Evolutionary conservation across 1,140 invertebrate species (phyloP), one percentile per base, ranked within the genome.

Genomic region (Philopotamus ludificatus): DNA sequence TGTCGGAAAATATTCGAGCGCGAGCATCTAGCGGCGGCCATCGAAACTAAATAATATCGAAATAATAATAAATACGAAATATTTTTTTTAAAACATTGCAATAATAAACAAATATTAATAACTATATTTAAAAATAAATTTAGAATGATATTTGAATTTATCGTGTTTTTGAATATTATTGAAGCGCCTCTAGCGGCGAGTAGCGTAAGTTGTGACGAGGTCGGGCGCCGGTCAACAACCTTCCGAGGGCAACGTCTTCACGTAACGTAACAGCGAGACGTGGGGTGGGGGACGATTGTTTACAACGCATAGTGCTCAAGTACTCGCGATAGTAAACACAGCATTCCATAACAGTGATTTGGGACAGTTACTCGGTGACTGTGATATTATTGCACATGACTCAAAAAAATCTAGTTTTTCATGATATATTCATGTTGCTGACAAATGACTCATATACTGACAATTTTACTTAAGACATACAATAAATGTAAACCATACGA

Each of bases 191-290:
- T 66, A 41, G 47, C 53, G 67, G 53, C 59, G 53, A 8, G 20
- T 70, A 70, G 67, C 54, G 15, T 25, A 66, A 70, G 63, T 50
- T 66, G 12, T 10, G 12, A 25, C 63, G 63, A 63, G 63, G 63
- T 69, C 63, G 59, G 44, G 9, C 44, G 10, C 25, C 51, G 67
- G 59, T 51, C 64, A 64, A 62, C 60, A 64, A 66, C 60, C 67
- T 34, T 25, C 18, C 60, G 64, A 62, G 67, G 59, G 53, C 64
- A 61, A 60, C 60, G 67, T 41, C 39, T 53, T 41, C 45, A 21
- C 28, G 28, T 4, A 21, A 63, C 50, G 61, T 51, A 63, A 63
- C 39, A 23, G 23, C 21, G 28, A 20, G 20, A 9, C n/a, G 15
- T 18, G 8, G 26, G 59, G 28, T 44, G 49, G 60, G 47, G 45